Percentiles rank a stretch among this genome's conserved stretches.
Conservation (phyloP, 1,140 invertebrate genomes). For the Ridgeia piscesae region DNA sequence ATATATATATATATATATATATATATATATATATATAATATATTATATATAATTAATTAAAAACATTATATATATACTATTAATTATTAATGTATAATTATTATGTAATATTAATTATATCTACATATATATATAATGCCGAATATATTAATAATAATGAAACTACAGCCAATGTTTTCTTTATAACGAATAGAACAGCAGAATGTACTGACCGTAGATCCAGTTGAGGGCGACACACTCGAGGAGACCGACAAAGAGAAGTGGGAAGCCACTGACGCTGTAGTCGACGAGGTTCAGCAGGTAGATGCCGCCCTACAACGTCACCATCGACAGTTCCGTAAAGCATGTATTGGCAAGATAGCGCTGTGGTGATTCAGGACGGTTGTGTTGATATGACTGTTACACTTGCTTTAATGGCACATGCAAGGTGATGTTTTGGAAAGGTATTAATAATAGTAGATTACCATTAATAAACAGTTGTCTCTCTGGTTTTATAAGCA, state of each 20-base stretch:
- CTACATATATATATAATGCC: no score
- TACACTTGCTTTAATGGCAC: background rate
- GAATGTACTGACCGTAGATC: slow-evolving; percentile 63
- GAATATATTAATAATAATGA: no score
- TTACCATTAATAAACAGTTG: no score
- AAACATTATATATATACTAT: no score
- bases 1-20: no score
- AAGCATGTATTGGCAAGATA: background rate
- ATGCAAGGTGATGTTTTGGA: background rate
- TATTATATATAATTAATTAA: no score
- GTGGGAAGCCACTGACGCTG: slow-evolving; percentile 81
- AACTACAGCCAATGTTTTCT: no score
- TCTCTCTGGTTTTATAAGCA: no score
- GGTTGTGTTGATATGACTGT: background rate
- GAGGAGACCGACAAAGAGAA: slow-evolving; percentile 74
- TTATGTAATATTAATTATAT: no score
- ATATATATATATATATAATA: no score
- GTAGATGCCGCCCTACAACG: slow-evolving; percentile 70
- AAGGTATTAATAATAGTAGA: background rate
- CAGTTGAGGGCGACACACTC: slow-evolving; percentile 71
- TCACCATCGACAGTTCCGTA: background rate
- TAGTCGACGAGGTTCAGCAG: slow-evolving; percentile 82
- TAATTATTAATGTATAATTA: no score
- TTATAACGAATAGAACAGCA: no score
- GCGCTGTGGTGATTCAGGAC: background rate